Evolutionary conservation across 1,140 invertebrate genomes (phyloP).

Genomic region (Panagrolaimus sp.): DNA sequence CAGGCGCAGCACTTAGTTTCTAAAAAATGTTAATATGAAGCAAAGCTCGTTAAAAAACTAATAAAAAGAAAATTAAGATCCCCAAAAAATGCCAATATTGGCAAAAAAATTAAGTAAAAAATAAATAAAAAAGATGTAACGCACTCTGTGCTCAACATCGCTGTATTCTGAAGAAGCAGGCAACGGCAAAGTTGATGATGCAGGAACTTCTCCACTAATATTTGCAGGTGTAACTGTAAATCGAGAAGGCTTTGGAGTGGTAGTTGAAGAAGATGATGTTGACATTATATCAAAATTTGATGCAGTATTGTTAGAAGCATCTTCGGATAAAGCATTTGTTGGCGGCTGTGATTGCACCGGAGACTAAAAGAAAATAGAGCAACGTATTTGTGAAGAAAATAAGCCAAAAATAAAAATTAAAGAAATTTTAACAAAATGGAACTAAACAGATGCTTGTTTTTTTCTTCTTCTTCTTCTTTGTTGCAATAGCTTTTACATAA

Average conservation of each 20-base stretch:
- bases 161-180: constrained; percentile 5
- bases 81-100: neutral
- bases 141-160: neutral
- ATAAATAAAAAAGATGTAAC: neutral
- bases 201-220: neutral
- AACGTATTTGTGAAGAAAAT: neutral
- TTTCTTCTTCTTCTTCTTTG: too few species aligned
- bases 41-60: neutral
- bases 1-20: neutral
- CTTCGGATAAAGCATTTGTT: neutral
- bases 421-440: neutral
- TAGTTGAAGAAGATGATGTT: neutral
- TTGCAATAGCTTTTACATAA: too few species aligned
- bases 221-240: neutral
- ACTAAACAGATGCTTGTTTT: too few species aligned
- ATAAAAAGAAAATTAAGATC: neutral
- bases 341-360: neutral
- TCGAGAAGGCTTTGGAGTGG: neutral
- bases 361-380: constrained; percentile 12
- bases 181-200: neutral
- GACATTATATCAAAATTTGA: neutral
- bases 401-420: neutral
- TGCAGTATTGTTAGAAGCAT: neutral
- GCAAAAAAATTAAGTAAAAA: neutral
- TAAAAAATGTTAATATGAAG: neutral